Evolutionary conservation across 2,113 vertebrate species (phyloP), one percentile per base, ranked within the genome.

Genomic region (Podarcis muralis): DNA sequence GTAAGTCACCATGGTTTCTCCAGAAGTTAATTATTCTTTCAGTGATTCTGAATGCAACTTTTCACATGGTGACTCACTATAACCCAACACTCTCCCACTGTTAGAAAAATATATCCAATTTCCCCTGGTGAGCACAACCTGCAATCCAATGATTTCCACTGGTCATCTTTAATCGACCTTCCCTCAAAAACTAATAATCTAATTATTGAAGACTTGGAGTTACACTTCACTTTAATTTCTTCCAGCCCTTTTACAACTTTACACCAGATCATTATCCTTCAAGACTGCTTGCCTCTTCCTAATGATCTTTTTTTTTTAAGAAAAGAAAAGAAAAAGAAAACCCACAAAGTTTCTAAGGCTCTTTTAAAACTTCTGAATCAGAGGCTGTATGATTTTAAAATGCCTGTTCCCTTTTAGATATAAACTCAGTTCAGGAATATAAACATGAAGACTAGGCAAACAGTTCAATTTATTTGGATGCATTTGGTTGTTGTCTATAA

Each of bases 161-260:
- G 32, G 59, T 57, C 62, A 78, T 78, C n/a, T 77, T 88, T 66
- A 88, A 78, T 57, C 83, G 23, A 43, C 13, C 71, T 89, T 90
- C 37, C 25, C 62, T 68, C 82, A 53, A 35, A 32, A 90, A 20
- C 5, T 48, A 81, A 6, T 71, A 30, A 77, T 37, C 59, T 75
- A 77, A 77, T 88, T 83, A 83, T 75, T 88, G 27, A 43, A 84
- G 13, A 66, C 74, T 12, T 15, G 57, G 57, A 69, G 2, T 69
- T 53, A 2, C 18, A 59, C 32, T 80, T 32, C 16, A 83, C 18
- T 87, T 86, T 87, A 81, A 1, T 86, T 79, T 83, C 25, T 16
- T 74, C 90, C 37, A 37, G 32, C 76, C 8, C n/a, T 3, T 88
- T 89, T 68, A 87, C 12, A 89, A 78, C 72, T 76, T 18, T 65